Base-by-base conservation (phyloP, 2,888 invertebrate genomes). In the Mechanitis mazaeus region DNA sequence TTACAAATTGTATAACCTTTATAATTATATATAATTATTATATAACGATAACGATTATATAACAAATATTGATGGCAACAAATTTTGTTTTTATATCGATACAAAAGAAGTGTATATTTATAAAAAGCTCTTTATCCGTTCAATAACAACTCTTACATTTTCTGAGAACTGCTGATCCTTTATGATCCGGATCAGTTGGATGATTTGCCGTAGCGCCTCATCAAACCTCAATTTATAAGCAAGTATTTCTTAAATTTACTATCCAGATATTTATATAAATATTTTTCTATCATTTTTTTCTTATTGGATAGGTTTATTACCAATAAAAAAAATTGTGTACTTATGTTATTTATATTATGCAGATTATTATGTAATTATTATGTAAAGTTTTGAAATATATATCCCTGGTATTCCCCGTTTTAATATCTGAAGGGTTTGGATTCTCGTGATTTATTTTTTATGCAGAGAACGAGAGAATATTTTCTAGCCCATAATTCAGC, bases 391-490 rank as follows among this genome's bases (percentile, higher is more conserved):
- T 81, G 76, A 77, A 84, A 82, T 83, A 84, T 80, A 79, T 84
- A 82, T 87, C 86, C 84, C 85, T 85, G 84, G 84, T 87, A 83
- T 85, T 75, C 78, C 80, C 78, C 70, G 79, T 80, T 77, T 79
- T 83, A 85, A 83, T 81, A 78, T 81, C 83, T 70, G 77, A 64
- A 75, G 84, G 85, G 84, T 83, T 82, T 83, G 83, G 80, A 77
- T 80, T 77, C 78, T 77, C 74, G 79, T 87, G 87, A 88, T 88
- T 87, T 87, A 88, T 86, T 75, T 77, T 81, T 82, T 86, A 88
- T 87, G 87, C 85, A 86, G 85, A 87, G 84, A 87, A 86, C 81
- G 80, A 84, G 84, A 83, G 82, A 80, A 86, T 87, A 85, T 87
- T 86, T 86, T 85, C 85, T 83, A 78, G 81, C 81, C 83, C 83